Percentiles rank a stretch among this genome's conserved stretches.
Evolutionary conservation across 2,888 invertebrate species (phyloP).

Genomic region (Spilosoma lubricipeda): DNA sequence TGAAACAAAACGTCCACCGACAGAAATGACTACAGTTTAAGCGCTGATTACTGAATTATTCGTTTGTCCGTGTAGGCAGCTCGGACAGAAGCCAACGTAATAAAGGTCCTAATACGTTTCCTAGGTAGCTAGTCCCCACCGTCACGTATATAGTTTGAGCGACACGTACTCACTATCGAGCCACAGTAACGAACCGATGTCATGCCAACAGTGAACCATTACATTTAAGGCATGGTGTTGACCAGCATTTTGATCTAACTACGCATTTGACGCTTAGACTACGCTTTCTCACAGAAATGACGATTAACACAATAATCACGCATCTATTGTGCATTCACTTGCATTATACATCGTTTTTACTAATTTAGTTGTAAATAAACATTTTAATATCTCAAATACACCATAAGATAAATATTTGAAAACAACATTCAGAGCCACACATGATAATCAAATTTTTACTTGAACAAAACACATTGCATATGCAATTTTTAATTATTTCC

Average conservation of each 20-base stretch:
- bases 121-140: slow-evolving; percentile 64
- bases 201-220: slow-evolving; percentile 72
- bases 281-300: slow-evolving; percentile 67
- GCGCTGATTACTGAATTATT: slow-evolving; percentile 31
- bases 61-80: slow-evolving; percentile 67
- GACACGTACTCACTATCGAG: slow-evolving; percentile 17
- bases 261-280: slow-evolving; percentile 61
- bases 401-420: neutral
- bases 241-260: slow-evolving; percentile 76
- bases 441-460: neutral
- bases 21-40: slow-evolving; percentile 2
- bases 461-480: neutral
- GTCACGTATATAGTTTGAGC: slow-evolving; percentile 48
- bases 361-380: slow-evolving; percentile 53
- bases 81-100: slow-evolving; percentile 67
- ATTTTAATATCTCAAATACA: slow-evolving; percentile 18
- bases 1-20: neutral
- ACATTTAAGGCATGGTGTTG: slow-evolving; percentile 44
- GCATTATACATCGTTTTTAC: slow-evolving; percentile 54
- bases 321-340: slow-evolving; percentile 61
- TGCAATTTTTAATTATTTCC: neutral
- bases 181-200: slow-evolving; percentile 68
- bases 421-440: neutral
- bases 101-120: slow-evolving; percentile 68
- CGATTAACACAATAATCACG: slow-evolving; percentile 63